Conservation (phyloP, 2,113 vertebrate genomes). For the Anser brachyrhynchus region DNA sequence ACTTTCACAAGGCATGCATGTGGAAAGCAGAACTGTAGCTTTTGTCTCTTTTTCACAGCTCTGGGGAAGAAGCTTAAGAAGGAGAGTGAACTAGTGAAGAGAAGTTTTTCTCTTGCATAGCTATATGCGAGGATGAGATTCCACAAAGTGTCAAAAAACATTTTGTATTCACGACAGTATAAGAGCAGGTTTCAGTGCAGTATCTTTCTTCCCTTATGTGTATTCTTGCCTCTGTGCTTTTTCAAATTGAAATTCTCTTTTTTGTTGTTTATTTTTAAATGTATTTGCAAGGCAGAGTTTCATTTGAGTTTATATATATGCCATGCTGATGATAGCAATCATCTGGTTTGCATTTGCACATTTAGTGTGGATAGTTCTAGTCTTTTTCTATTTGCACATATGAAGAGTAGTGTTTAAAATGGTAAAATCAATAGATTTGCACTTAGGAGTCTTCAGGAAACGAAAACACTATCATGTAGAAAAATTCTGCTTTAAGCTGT, state of each 20-base stretch:
- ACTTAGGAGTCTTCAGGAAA: not conserved
- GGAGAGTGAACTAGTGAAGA: not conserved
- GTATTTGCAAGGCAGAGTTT: not conserved
- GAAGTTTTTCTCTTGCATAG: not conserved
- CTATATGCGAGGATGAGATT: not conserved
- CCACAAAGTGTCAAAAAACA: not conserved
- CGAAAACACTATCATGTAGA: not conserved
- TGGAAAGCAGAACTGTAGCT: not conserved
- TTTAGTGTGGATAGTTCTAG: not conserved
- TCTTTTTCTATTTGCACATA: not conserved
- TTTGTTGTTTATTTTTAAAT: not conserved
- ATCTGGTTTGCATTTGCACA: not conserved
- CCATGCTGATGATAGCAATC: not conserved
- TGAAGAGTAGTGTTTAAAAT: not conserved
- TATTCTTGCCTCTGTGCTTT: not conserved
- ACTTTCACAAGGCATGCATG: not conserved
- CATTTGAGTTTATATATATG: not conserved
- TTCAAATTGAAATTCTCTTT: not conserved
- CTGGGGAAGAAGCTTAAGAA: not conserved
- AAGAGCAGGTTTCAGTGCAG: not conserved
- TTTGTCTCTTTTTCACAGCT: not conserved
- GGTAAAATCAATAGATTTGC: not conserved
- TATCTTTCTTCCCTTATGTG: not conserved
- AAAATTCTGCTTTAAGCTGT: slow-evolving; percentile 10
- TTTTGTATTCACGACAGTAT: not conserved